Evolutionary conservation across 2,888 invertebrate genomes (phyloP), one percentile per base, ranked within the genome.

Genomic region (Nysson spinosus): DNA sequence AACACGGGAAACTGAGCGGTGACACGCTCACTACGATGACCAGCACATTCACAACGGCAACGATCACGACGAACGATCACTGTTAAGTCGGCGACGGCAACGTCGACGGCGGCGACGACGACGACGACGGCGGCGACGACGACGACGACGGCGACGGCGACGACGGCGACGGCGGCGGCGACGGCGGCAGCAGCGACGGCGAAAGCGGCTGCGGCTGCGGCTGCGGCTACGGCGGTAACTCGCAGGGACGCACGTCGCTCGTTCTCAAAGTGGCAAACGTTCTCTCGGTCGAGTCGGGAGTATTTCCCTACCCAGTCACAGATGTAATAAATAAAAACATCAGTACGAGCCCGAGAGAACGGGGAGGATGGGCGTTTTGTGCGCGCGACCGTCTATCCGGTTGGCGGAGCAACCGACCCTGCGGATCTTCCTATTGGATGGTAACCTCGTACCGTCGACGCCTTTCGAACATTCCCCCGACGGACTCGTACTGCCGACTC

Each of bases 321-420:
- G 86, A 86, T 87, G 86, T 85, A 86, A 87, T 87, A 87, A 87
- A 87, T 87, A 87, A 87, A 87, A 87, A 87, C 86, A 87, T 83
- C 84, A 83, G 84, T 82, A 75, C 86, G 79, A 86, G 83, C 86
- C 82, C 83, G 82, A 84, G 81, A n/a, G 77, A 74, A 72, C 72
- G 83, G 82, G 83, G 80, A 80, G 64, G 72, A 72, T 77, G 78
- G 84, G 85, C 80, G 83, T 76, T 68, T 70, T 72, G 81, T 69
- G 83, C 83, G 82, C 83, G 75, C 71, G 76, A 55, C 64, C 66
- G 75, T 67, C 71, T 71, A 72, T 77, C 78, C 79, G 77, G 77
- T 77, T 77, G 79, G 79, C 78, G 77, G 79, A 80, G 75, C 56
- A 55, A 67, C 54, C 76, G 72, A 79, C 76, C 74, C 79, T 78